phyloP scores from a whole-genome alignment of 2,113 vertebrate genomes.

The Pao palembangensis region DNA sequence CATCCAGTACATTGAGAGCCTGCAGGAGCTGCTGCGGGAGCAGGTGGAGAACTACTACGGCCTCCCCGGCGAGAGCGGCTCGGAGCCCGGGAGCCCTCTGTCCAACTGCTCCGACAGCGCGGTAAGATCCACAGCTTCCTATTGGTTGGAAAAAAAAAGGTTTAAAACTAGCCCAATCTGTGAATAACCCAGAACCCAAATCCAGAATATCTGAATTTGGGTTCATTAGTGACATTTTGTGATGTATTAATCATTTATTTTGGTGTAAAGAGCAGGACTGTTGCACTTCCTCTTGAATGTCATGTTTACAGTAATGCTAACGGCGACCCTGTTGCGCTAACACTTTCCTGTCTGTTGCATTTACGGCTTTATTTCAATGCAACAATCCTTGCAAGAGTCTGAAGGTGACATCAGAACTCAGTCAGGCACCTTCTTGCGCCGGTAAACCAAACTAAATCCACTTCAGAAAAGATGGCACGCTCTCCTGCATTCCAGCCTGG shows the following conservation, averaged over 20 bases:
- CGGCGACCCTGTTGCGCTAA: too few relatives aligned
- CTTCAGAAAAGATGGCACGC: conserved; percentile 22
- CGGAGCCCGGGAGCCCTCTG: conserved; percentile 86
- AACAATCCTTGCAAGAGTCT: neutral
- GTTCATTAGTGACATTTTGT: too few relatives aligned
- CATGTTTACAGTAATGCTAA: too few relatives aligned
- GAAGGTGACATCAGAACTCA: neutral
- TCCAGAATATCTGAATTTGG: too few relatives aligned
- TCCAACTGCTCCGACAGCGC: conserved; percentile 92
- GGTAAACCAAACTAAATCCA: conserved; percentile 72
- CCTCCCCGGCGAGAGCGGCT: conserved; percentile 82
- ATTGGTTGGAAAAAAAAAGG: too few relatives aligned
- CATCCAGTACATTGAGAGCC: conserved; percentile 94
- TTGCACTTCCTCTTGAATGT: too few relatives aligned
- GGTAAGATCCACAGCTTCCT: conserved; percentile 74
- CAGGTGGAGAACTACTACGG: conserved; percentile 91
- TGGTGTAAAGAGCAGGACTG: too few relatives aligned
- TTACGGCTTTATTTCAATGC: neutral
- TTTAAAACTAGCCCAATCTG: too few relatives aligned
- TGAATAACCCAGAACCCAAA: too few relatives aligned
- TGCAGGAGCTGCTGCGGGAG: conserved; percentile 90
- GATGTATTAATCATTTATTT: too few relatives aligned
- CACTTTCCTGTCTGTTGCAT: neutral
- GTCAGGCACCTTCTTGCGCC: conserved; percentile 61
- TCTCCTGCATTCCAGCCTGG: conserved; percentile 62